Base-by-base conservation (phyloP, 2,797 vertebrate species). In the Rhyacichthys aspro region DNA sequence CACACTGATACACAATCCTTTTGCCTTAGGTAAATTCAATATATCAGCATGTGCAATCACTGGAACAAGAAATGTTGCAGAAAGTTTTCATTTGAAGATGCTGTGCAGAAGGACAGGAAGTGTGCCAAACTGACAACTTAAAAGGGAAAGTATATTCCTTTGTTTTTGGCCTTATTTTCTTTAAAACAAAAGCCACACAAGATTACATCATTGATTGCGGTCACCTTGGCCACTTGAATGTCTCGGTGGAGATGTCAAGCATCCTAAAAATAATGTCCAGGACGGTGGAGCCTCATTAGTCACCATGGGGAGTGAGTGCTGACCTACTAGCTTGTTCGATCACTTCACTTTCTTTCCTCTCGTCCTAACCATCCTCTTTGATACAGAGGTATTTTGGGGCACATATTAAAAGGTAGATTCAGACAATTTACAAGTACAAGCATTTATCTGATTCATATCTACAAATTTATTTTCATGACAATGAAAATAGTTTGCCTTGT, bases 181-280 rank as follows among this genome's bases (percentile, higher is more conserved):
- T 63, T 60, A 53, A 56, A 79, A 62, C 67, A 73, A 74, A 80
- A 76, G 72, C 60, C 70, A 59, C 84, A 58, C 42, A 66, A 66
- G 69, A 74, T 85, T 78, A 78, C 73, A 43, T 81, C 76, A 83
- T 87, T 69, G 79, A 90, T 89, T 78, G 76, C 65, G 34, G 90
- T 93, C 91, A 92, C 90, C 88, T 91, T 90, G 86, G 81, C 68
- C 18, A 78, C 76, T 71, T 59, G 28, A 19, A 15, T 65, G 67
- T 85, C 87, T 83, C 85, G 9, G 76, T 46, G 82, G 89, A 91
- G 82, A 75, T 60, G 63, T 72, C 63, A 70, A 83, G 76, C 82
- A 65, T 81, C 86, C 91, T 91, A 92, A 92, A 93, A 91, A 93
- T 91, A 91, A 83, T 66, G 79, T 65, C 72, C 84, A 67, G 87